Base-by-base conservation (phyloP, 2,113 vertebrate species). In the Varanus komodoensis region DNA sequence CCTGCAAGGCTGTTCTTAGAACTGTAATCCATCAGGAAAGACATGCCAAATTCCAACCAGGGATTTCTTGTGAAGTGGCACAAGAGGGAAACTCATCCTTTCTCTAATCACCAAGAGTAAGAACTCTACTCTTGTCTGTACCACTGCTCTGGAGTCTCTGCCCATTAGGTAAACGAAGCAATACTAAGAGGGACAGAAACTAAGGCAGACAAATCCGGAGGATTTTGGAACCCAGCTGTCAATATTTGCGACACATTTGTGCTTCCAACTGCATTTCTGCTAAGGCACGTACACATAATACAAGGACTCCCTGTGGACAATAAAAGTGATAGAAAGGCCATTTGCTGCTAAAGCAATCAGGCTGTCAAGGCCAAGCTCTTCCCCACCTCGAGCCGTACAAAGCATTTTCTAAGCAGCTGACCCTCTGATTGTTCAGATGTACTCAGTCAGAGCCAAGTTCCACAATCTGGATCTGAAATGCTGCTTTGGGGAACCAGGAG, bases 341-440 rank as follows among this genome's bases (percentile, higher is more conserved):
- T 44, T 83, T 48, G 69, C 38, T 83, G 69, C 88, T 89, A 83
- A 89, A 75, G 34, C 57, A 67, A 52, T n/a, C 54, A 68, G 73
- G 27, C 57, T 89, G 71, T 19, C 54, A 89, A 14, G 2, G 3
- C 5, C n/a, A 19, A 27, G 52, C 52, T 23, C n/a, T 52, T 44
- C 64, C 64, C 48, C 61, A 23, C 73, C 27, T 79, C 34, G 25
- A 64, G 68, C 61, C 77, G 50, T 82, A 84, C 57, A 84, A 77
- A 67, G 44, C 38, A 69, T 84, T 89, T 77, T 12, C 19, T 89
- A 38, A 89, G 29, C 19, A 17, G 14, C 54, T 68, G 89, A 78
- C 44, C 82, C 82, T 11, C 57, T 75, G 34, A 44, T 85, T 87
- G 61, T 38, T 69, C 74, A 69, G 61, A 89, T 78, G 74, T 23